These are phyloP conservation scores for Apostichopus parvimensis DNA, from an alignment of 35 echinoderm and acorn worm genomes.

Conservation along the genomic window DNA sequence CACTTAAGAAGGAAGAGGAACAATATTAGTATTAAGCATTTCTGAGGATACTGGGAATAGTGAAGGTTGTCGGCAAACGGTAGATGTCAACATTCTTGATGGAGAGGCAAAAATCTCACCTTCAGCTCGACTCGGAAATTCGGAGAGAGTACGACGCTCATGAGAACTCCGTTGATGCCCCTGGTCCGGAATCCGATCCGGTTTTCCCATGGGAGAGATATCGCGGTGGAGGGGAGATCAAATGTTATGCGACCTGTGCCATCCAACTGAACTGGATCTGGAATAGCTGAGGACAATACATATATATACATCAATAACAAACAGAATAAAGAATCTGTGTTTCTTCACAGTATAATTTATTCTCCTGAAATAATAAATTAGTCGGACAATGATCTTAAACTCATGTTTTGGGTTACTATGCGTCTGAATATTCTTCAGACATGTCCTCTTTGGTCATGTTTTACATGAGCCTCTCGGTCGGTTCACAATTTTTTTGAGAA, in stretches of 20 bases:
- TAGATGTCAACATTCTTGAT: background rate
- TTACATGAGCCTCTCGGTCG: no score
- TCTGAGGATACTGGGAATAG: no score
- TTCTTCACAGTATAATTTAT: no score
- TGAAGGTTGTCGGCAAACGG: no score
- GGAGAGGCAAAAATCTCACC: background rate
- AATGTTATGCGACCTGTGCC: constrained; percentile 82
- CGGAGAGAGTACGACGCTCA: constrained; percentile 44
- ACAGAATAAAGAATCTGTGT: no score
- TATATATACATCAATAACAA: no score
- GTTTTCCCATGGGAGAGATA: constrained; percentile 87
- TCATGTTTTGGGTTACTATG: no score
- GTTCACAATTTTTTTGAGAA: no score
- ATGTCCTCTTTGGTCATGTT: no score
- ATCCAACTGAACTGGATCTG: constrained; percentile 68
- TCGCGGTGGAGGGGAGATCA: constrained; percentile 8
- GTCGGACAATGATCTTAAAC: no score
- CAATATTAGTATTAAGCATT: background rate
- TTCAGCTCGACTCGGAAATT: constrained; percentile 18
- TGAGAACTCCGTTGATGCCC: constrained; percentile 74
- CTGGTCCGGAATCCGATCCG: constrained; percentile 81
- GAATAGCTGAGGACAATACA: constrained; percentile 43
- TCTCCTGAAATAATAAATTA: no score
- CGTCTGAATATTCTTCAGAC: no score
- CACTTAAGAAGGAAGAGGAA: background rate